phyloP scores from a whole-genome alignment of 30 jellyfish, hydroid and myxozoan species.

The Turritopsis dohrnii region DNA sequence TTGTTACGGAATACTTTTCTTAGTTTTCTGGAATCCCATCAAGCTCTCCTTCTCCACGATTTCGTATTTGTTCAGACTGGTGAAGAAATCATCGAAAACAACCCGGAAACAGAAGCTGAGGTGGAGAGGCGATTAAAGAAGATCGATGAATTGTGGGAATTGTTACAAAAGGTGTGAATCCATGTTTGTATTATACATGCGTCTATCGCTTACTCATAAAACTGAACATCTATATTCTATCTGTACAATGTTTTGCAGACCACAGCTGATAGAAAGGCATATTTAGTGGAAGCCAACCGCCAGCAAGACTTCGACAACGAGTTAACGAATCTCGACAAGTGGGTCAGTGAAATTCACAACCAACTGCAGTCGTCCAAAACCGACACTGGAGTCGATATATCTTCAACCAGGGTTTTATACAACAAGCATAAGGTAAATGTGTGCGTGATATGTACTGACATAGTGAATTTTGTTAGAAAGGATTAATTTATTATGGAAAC shows the following conservation, averaged over 20 bases:
- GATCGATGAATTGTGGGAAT: conserved; percentile 76
- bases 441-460: not conserved
- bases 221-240: no score
- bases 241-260: conserved; percentile 41
- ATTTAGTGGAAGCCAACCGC: conserved; percentile 85
- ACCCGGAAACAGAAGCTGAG: conserved; percentile 46
- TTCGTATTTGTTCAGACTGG: conserved; percentile 50
- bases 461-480: no score
- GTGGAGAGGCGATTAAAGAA: conserved; percentile 68
- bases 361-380: conserved; percentile 43
- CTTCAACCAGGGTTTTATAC: conserved; percentile 75
- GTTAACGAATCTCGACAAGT: conserved; percentile 61
- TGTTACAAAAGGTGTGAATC: conserved; percentile 63
- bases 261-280: conserved; percentile 64
- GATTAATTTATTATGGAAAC: no score
- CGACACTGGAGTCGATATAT: conserved; percentile 70
- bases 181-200: conserved; percentile 23
- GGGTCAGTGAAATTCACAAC: conserved; percentile 54
- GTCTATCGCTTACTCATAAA: not conserved
- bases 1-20: not conserved
- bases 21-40: not conserved
- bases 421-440: conserved; percentile 77
- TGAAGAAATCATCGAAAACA: conserved; percentile 45
- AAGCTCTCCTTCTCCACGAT: no score
- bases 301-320: conserved; percentile 59